phyloP scores from a whole-genome alignment of 2,888 invertebrate species.

The Drosophila formosana region DNA sequence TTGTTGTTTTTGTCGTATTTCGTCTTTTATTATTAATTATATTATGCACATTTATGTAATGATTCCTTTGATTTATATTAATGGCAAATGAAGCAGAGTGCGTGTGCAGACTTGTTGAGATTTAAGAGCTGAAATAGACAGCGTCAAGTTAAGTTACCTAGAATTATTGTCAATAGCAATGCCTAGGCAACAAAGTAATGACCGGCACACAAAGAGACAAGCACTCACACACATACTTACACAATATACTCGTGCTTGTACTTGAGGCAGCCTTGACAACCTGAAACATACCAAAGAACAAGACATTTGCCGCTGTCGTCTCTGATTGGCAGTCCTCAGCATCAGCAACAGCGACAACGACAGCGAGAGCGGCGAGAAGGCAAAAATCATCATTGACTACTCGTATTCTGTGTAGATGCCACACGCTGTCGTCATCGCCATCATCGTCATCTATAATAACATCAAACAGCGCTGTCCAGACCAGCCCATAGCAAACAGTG shows the following conservation, averaged over 20 bases:
- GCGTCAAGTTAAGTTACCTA: slow-evolving; percentile 61
- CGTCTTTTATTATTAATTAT: slow-evolving; percentile 1
- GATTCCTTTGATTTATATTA: slow-evolving; percentile 7
- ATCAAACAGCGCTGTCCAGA: slow-evolving; percentile 74
- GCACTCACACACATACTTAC: slow-evolving; percentile 17
- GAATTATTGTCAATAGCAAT: slow-evolving; percentile 73
- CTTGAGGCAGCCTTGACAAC: slow-evolving; percentile 70
- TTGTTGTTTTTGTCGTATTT: no score
- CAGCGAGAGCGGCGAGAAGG: slow-evolving; percentile 22
- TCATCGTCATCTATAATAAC: slow-evolving; percentile 79
- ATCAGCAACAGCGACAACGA: slow-evolving; percentile 1
- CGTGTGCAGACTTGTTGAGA: slow-evolving; percentile 43
- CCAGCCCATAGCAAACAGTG: slow-evolving; percentile 51
- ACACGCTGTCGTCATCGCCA: slow-evolving; percentile 61
- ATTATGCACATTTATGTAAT: not conserved
- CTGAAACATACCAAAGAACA: slow-evolving; percentile 71
- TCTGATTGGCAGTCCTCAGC: slow-evolving; percentile 70
- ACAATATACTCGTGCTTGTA: slow-evolving; percentile 34
- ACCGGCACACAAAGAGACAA: slow-evolving; percentile 40
- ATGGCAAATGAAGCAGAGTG: slow-evolving; percentile 17
- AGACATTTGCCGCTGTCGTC: slow-evolving; percentile 67
- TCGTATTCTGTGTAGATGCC: slow-evolving; percentile 23
- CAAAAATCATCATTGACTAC: slow-evolving; percentile 55
- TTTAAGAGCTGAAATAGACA: slow-evolving; percentile 50
- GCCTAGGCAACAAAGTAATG: slow-evolving; percentile 76